Base-by-base conservation (phyloP, 2,113 vertebrate genomes). In the Calyptomena viridis region DNA sequence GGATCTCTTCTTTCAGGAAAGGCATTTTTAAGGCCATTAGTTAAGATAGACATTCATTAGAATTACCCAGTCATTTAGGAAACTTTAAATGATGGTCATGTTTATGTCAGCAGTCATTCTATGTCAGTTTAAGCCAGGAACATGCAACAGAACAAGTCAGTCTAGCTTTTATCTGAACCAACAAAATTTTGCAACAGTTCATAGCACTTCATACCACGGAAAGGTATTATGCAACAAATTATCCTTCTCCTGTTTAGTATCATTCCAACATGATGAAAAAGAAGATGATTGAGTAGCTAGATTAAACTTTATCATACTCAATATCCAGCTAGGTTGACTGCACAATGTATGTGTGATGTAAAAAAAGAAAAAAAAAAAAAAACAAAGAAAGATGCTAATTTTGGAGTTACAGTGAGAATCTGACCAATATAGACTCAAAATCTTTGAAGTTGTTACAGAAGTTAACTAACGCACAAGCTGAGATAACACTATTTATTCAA, bases 91-190 rank as follows among this genome's bases (percentile, higher is more conserved):
- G 49, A 85, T 90, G 80, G 44, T 79, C 68, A 25, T 80, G 88
- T 93, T 90, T 93, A 78, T 87, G 69, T 89, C 69, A 93, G 88
- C 88, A 78, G 40, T 50, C 62, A 50, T 49, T 90, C 71, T 84
- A 71, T 77, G 56, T 71, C 80, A 77, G 56, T 77, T 90, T 90
- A 71, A 77, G 55, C 49, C 73, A 78, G 69, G 75, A 73, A 78
- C 35, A 86, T 72, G 66, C 87, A 78, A 90, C 44, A 89, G 80
- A 97, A 96, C 95, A 55, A 96, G 94, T 96, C 52, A 16, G 53
- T 95, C 96, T 84, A 73, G 93, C 90, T 96, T 93, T 94, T 94
- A 90, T 95, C 88, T 87, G 94, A 96, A 94, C 73, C 79, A 94
- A 90, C 66, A 84, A 4, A 68, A 69, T 96, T 96, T 97, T 96